These are phyloP conservation scores for Tenebrio molitor DNA, from an alignment of 1,140 invertebrate genomes.

Conservation along the genomic window DNA sequence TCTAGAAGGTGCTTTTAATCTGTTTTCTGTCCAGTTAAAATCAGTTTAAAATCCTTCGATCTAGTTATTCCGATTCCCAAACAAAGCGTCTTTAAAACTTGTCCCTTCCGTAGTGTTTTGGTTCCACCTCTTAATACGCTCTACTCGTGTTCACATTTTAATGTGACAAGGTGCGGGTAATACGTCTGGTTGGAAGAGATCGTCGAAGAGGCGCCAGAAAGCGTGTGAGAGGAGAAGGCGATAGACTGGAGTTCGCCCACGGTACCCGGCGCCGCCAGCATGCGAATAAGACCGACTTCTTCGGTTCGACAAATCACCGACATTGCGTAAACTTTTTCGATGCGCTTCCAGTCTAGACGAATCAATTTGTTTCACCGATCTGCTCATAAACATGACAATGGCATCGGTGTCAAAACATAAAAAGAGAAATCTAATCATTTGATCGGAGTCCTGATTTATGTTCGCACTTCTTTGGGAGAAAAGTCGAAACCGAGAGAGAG, in stretches of 20 bases:
- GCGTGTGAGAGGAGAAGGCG: constrained; percentile 15
- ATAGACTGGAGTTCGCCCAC: constrained; percentile 19
- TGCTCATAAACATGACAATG: constrained; percentile 4
- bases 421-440: neutral
- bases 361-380: constrained; percentile 14
- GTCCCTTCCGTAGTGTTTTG: no score
- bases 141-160: neutral
- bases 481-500: no score
- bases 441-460: no score
- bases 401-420: neutral
- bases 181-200: constrained; percentile 4
- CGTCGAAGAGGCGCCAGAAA: constrained; percentile 10
- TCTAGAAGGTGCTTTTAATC: no score
- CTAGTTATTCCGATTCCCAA: no score
- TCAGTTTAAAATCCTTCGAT: no score
- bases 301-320: constrained; percentile 18
- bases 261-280: constrained; percentile 13
- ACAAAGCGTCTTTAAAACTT: no score
- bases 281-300: constrained; percentile 14
- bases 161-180: constrained; percentile 3
- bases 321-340: constrained; percentile 24
- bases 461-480: no score
- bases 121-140: neutral
- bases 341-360: constrained; percentile 12
- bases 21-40: no score